A percentile compares a stretch with the other conserved stretches of the same genome.
These are phyloP conservation scores for Stratiomys singularior DNA, from an alignment of 2,888 invertebrate species.

Conservation along the genomic window DNA sequence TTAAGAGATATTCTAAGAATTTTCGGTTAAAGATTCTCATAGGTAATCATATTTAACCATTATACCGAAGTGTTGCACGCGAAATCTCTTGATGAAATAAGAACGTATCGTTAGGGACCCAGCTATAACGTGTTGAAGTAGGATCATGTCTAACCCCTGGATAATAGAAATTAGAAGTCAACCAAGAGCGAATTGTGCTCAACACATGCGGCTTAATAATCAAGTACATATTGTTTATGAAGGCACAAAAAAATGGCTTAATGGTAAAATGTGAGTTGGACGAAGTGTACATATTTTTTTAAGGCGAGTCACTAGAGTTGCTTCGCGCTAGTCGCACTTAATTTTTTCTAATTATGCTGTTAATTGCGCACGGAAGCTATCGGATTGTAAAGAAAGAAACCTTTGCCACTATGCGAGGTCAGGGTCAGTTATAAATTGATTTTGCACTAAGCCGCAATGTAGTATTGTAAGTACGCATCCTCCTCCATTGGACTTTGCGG, in stretches of 20 bases:
- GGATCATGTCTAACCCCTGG: background rate
- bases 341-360: constrained; percentile 38
- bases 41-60: background rate
- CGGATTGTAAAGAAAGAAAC: constrained; percentile 10
- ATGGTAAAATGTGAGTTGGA: background rate
- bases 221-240: constrained; percentile 35
- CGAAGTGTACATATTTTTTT: background rate
- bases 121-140: background rate
- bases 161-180: constrained; percentile 7
- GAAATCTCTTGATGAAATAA: background rate
- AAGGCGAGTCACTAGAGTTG: constrained; percentile 16
- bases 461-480: background rate
- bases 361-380: constrained; percentile 40
- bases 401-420: constrained; percentile 11
- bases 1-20: too few species aligned
- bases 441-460: background rate
- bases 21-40: background rate
- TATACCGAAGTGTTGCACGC: too few species aligned
- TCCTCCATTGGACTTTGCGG: background rate
- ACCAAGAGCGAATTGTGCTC: constrained; percentile 14
- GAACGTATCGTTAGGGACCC: background rate
- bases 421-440: constrained; percentile 39
- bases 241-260: background rate
- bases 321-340: background rate
- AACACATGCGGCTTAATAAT: constrained; percentile 19